Evolutionary conservation across 2,797 vertebrate species (phyloP), one percentile per base, ranked within the genome.

Genomic region (Bucorvus abyssinicus): DNA sequence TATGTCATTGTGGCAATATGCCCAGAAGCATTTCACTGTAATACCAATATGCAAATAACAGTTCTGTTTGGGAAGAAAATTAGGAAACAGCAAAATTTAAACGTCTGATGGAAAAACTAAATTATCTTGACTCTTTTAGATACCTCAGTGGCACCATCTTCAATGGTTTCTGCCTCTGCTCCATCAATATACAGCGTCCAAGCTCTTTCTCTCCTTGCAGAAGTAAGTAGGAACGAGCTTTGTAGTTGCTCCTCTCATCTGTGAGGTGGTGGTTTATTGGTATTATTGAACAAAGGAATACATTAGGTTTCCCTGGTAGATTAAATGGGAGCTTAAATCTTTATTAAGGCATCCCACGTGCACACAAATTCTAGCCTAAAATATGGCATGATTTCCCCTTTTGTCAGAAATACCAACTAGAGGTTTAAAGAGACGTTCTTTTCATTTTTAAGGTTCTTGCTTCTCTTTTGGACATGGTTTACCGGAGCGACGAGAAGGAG

Each of bases 401-500:
- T 15, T 49, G 7, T 42, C 71, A 75, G 44, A 73, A 59, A 78
- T 49, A 70, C 12, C 68, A 79, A 9, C 9, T 30, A 9, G 29
- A 79, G 6, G 2, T 47, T 71, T 69, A 67, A 36, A 44, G n/a
- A n/a, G 42, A 6, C 29, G 4, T 36, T 29, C 14, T 84, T 68
- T 59, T 30, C 29, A 2, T 40, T 24, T 44, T 57, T 26, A 53
- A 98, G 98, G 97, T 98, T 11, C 96, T 98, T 97, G 99, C 99
- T 30, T 98, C 98, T 11, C 99, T 99, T 75, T 97, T 99, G 96
- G 99, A 99, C 97, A 98, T 99, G 99, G 99, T 99, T 12, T 99
- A 99, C 92, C 98, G 99, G 73, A 99, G 99, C 1, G 99, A 99
- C 1, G 99, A 99, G 98, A 99, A 99, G 94, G 99, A 99, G 91